Conservation (phyloP, 2,888 invertebrate genomes). For the Drosophila austrosaltans region DNA sequence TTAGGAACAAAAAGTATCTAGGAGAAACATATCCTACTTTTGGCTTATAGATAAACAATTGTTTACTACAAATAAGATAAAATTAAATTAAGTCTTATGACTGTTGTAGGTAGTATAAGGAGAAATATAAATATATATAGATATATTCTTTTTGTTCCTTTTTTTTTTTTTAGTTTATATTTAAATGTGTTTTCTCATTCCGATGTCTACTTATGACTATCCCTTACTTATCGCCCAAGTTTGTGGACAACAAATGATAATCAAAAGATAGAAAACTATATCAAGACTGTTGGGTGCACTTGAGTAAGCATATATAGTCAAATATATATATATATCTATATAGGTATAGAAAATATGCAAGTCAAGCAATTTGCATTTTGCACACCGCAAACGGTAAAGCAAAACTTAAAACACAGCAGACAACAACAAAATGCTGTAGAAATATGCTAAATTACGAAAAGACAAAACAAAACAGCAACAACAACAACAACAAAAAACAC, state of each 20-base stretch:
- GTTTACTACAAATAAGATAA: too few species aligned
- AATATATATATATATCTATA: neutral
- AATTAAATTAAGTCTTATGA: too few species aligned
- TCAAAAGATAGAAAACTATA: slow-evolving; percentile 45
- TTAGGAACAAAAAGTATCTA: too few species aligned
- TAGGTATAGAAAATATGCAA: slow-evolving; percentile 62
- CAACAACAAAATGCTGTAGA: slow-evolving; percentile 64
- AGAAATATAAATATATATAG: too few species aligned
- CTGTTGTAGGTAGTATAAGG: too few species aligned
- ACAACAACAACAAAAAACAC: slow-evolving; percentile 14
- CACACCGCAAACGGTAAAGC: slow-evolving; percentile 76
- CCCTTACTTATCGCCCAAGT: too few species aligned
- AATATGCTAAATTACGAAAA: slow-evolving; percentile 79
- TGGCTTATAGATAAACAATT: too few species aligned
- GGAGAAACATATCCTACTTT: too few species aligned
- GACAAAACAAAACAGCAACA: slow-evolving; percentile 53
- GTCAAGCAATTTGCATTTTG: slow-evolving; percentile 76
- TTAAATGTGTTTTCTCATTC: too few species aligned
- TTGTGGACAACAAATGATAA: neutral
- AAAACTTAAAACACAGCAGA: slow-evolving; percentile 65
- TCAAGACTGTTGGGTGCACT: slow-evolving; percentile 70
- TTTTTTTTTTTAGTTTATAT: too few species aligned
- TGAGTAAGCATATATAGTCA: slow-evolving; percentile 27
- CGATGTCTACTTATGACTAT: too few species aligned
- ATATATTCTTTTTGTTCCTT: neutral